A percentile compares a stretch with the other conserved stretches of the same genome.
Evolutionary conservation across 2,888 invertebrate species (phyloP).

Genomic region (Balanococcus diminutus): DNA sequence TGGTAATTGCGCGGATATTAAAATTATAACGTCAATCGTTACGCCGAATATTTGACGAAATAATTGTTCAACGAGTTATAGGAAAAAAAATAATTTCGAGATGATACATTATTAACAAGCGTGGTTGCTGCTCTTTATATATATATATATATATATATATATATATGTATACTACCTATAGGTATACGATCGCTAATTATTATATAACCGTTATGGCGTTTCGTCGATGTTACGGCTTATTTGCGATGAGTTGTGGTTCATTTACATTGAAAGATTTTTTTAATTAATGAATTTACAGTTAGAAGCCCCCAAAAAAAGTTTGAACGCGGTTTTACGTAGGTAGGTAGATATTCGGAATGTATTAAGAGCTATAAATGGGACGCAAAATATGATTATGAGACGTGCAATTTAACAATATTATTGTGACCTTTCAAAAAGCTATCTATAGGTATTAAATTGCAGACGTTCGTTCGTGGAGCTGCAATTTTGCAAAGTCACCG

Average conservation of each 20-base stretch:
- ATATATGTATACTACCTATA: background rate
- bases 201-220: background rate
- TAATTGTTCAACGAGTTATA: background rate
- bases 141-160: too few species aligned
- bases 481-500: background rate
- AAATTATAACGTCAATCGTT: background rate
- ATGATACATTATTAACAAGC: conserved; percentile 16
- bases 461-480: background rate
- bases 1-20: background rate
- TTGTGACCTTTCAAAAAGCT: background rate
- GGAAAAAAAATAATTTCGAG: background rate
- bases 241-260: background rate
- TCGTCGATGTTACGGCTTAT: conserved; percentile 27
- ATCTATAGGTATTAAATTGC: background rate
- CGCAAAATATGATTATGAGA: background rate
- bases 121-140: background rate
- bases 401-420: background rate
- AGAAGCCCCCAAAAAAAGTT: background rate
- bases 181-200: conserved; percentile 10
- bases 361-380: background rate
- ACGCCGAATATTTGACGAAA: background rate
- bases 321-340: background rate
- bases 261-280: conserved; percentile 14
- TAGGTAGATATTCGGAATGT: too few species aligned
- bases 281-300: conserved; percentile 3